These are phyloP conservation scores for Drosophila pseudotakahashii DNA, from an alignment of 2,888 invertebrate species.

Conservation along the genomic window DNA sequence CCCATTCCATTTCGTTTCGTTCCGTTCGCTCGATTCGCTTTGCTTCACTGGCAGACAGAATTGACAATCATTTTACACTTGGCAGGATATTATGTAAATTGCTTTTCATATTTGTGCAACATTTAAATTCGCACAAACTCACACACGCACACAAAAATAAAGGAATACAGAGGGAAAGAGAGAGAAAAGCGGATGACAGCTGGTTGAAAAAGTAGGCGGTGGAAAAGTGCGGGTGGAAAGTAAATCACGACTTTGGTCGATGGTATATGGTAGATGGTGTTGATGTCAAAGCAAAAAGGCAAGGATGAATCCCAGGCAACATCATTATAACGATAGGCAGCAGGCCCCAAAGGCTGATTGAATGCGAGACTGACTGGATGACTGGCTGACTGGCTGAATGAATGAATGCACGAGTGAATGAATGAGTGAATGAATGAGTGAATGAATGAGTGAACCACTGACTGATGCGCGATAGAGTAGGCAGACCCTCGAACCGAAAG, in stretches of 20 bases:
- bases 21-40: conserved; percentile 10
- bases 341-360: conserved; percentile 65
- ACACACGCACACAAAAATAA: conserved; percentile 6
- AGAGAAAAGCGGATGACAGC: conserved; percentile 43
- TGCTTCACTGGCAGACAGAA: conserved; percentile 51
- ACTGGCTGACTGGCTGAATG: conserved; percentile 38
- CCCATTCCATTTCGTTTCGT: neutral
- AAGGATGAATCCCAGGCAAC: conserved; percentile 54
- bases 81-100: conserved; percentile 80
- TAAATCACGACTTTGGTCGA: conserved; percentile 40
- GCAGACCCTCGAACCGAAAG: neutral
- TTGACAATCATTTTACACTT: conserved; percentile 81
- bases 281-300: conserved; percentile 72
- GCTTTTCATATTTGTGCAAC: conserved; percentile 81
- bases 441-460: conserved; percentile 6
- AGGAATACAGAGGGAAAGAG: neutral
- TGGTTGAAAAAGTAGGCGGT: conserved; percentile 21
- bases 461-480: neutral
- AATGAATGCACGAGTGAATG: conserved; percentile 24
- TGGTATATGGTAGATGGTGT: conserved; percentile 44
- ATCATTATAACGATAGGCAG: conserved; percentile 70
- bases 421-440: conserved; percentile 1
- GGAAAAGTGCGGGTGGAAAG: conserved; percentile 23
- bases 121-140: conserved; percentile 70
- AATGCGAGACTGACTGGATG: conserved; percentile 66